phyloP scores from a whole-genome alignment of 23 tunicate genomes.

The Trididemnum miniatum region DNA sequence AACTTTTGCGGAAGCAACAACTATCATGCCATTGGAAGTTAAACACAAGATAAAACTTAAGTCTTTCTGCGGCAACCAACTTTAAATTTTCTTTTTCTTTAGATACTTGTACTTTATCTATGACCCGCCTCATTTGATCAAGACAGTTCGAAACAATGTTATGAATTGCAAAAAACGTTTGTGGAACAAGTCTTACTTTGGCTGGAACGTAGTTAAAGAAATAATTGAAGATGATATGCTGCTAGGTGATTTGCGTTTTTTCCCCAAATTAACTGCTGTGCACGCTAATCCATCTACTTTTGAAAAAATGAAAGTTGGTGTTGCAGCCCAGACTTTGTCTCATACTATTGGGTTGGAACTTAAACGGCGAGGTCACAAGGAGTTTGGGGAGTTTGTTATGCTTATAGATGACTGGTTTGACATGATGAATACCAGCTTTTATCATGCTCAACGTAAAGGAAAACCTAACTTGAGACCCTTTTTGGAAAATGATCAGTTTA shows the following conservation, averaged over 20 bases:
- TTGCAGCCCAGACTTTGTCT: conserved; percentile 4
- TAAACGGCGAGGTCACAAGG: background rate
- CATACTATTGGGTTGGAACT: background rate
- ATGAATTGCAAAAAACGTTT: background rate
- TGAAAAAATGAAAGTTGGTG: background rate
- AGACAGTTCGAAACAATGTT: background rate
- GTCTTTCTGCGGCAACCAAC: background rate
- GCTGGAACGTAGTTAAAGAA: background rate
- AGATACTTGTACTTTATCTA: conserved; percentile 2
- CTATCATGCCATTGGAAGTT: background rate
- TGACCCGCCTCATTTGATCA: background rate
- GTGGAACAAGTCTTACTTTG: conserved; percentile 5
- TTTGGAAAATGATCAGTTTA: background rate
- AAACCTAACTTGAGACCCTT: background rate
- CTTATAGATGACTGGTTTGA: background rate
- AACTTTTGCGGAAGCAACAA: background rate
- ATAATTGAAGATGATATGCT: background rate
- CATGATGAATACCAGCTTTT: background rate
- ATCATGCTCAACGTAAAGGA: conserved; percentile 8
- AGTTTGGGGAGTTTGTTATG: background rate
- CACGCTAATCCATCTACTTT: background rate
- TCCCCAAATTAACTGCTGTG: background rate
- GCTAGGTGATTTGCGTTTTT: conserved; percentile 8
- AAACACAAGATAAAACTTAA: background rate
- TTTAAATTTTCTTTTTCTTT: background rate